Percentiles rank a stretch among this genome's conserved stretches.
phyloP scores from a whole-genome alignment of 1,140 invertebrate genomes.

The Agrilus planipennis region DNA sequence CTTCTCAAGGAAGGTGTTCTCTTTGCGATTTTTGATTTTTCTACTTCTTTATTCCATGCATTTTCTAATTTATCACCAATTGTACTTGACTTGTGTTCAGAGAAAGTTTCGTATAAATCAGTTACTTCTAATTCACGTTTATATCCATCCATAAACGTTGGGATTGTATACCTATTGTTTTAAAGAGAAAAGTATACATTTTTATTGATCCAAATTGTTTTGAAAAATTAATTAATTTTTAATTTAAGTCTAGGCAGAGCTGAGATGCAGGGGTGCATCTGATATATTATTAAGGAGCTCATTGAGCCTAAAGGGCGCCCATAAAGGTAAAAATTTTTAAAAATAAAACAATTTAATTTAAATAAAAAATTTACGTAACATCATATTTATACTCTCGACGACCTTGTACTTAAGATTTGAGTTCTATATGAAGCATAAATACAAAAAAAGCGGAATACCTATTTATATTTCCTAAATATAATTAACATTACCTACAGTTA shows the following conservation, averaged over 20 bases:
- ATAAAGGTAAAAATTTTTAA: no score
- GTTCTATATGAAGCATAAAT: no score
- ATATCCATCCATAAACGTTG: conserved; percentile 40
- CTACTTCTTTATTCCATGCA: conserved; percentile 38
- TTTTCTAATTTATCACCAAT: conserved; percentile 44
- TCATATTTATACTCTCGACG: no score
- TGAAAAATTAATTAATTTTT: background rate
- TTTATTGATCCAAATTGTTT: background rate
- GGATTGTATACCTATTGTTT: conserved; percentile 39
- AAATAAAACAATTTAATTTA: no score
- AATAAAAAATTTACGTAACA: no score
- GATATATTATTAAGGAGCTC: background rate
- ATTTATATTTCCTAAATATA: no score
- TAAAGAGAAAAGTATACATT: no score
- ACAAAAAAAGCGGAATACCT: no score
- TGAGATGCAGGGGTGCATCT: background rate
- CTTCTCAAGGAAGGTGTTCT: conserved; percentile 28
- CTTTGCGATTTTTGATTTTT: conserved; percentile 22
- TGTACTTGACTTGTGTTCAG: conserved; percentile 40
- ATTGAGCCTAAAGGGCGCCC: no score
- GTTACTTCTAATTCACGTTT: conserved; percentile 41
- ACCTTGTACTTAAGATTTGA: no score
- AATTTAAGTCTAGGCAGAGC: background rate
- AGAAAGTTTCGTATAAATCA: conserved; percentile 47
- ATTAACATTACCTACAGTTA: no score